A percentile compares a stretch with the other conserved stretches of the same genome.
Conservation (phyloP, 2,797 vertebrate genomes). For the Lates japonicus region DNA sequence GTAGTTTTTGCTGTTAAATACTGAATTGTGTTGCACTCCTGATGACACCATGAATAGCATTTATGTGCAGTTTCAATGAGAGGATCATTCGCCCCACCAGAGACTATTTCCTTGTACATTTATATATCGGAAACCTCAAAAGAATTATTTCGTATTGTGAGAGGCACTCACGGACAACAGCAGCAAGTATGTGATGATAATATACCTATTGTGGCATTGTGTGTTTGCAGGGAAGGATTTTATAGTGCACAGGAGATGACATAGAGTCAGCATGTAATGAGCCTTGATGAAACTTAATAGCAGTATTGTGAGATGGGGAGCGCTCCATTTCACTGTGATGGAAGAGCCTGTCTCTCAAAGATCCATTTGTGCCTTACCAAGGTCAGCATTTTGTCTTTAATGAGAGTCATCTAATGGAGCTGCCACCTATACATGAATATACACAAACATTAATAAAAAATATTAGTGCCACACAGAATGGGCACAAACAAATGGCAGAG, state of each 20-base stretch:
- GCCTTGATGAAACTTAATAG: slow-evolving; percentile 84
- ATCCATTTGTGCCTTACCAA: slow-evolving; percentile 79
- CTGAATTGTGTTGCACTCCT: not conserved
- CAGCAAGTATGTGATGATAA: slow-evolving; percentile 28
- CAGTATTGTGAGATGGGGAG: slow-evolving; percentile 75
- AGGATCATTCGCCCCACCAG: not conserved
- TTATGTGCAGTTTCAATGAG: slow-evolving; percentile 14
- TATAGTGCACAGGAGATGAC: slow-evolving; percentile 69
- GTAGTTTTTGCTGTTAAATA: slow-evolving; percentile 22
- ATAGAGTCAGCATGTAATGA: slow-evolving; percentile 77
- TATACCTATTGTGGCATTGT: slow-evolving; percentile 47
- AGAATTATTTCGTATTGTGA: slow-evolving; percentile 38
- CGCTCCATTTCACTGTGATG: slow-evolving; percentile 79
- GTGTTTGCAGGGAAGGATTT: slow-evolving; percentile 61
- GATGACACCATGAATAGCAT: slow-evolving; percentile 7
- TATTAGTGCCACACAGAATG: slow-evolving; percentile 26
- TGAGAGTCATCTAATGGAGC: slow-evolving; percentile 61
- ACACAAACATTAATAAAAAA: slow-evolving; percentile 43
- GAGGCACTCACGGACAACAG: slow-evolving; percentile 36
- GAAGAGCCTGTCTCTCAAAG: slow-evolving; percentile 79
- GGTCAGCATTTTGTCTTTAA: slow-evolving; percentile 79
- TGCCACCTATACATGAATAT: slow-evolving; percentile 37
- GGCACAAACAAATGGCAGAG: slow-evolving; percentile 30
- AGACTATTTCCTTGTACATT: slow-evolving; percentile 15
- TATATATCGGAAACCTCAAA: slow-evolving; percentile 19